These are phyloP conservation scores for Cottus gobio DNA, from an alignment of 2,113 vertebrate species.

Conservation along the genomic window DNA sequence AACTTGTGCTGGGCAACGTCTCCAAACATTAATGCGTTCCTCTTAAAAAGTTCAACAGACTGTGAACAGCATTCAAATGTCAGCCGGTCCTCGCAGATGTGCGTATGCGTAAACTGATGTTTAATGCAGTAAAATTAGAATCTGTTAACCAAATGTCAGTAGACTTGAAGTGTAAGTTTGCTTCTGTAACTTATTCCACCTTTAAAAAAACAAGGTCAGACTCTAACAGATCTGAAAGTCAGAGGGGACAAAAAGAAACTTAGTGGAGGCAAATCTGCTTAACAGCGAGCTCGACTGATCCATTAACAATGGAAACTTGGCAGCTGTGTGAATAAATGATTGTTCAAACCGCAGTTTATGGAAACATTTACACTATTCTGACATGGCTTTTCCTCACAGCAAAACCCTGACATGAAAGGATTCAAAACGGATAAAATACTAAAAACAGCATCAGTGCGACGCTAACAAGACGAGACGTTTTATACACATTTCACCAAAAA, in stretches of 20 bases:
- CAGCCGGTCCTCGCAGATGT: neutral
- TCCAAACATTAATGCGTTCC: conserved; percentile 11
- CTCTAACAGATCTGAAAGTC: conserved; percentile 17
- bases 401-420: conserved; percentile 10
- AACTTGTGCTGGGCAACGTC: conserved; percentile 7
- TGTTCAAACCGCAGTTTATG: conserved; percentile 32
- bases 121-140: conserved; percentile 20
- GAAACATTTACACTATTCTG: conserved; percentile 43
- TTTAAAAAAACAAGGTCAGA: conserved; percentile 32
- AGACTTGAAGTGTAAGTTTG: neutral
- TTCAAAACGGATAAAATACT: conserved; percentile 2
- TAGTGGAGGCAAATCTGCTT: conserved; percentile 37
- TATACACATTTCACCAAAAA: conserved; percentile 1
- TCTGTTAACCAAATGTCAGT: neutral
- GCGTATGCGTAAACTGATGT: neutral
- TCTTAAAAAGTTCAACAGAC: conserved; percentile 16
- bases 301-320: conserved; percentile 53
- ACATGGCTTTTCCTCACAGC: conserved; percentile 24
- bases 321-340: conserved; percentile 29
- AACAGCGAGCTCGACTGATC: conserved; percentile 51
- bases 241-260: conserved; percentile 14
- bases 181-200: neutral
- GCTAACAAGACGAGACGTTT: conserved; percentile 1
- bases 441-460: neutral
- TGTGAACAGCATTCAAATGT: conserved; percentile 20